Evolutionary conservation across 2,797 vertebrate genomes (phyloP).

Genomic region (Pseudocheirus occidentalis): DNA sequence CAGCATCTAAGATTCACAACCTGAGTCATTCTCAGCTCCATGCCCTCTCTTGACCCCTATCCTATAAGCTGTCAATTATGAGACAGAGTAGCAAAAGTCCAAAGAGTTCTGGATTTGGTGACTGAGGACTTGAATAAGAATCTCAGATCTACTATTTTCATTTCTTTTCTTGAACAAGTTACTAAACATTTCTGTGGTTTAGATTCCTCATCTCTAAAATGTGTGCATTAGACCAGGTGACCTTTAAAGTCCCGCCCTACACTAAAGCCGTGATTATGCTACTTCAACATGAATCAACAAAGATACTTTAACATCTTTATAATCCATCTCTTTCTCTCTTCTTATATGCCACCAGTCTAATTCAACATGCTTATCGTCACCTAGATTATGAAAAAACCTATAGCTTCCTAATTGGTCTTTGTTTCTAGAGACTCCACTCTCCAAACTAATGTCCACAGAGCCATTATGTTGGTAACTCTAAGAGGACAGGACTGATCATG

Average conservation of each 20-base stretch:
- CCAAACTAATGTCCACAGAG: not conserved
- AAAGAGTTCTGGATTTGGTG: not conserved
- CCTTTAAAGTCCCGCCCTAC: not conserved
- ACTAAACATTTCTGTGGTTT: not conserved
- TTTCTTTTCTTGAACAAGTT: not conserved
- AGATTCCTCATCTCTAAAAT: not conserved
- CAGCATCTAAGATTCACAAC: not conserved
- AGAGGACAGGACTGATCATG: not conserved
- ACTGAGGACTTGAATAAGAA: not conserved
- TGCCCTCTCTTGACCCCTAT: not conserved
- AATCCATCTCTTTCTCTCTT: not conserved
- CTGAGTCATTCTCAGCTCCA: not conserved
- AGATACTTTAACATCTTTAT: not conserved
- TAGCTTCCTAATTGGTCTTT: not conserved
- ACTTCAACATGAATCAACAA: not conserved
- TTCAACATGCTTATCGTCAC: not conserved
- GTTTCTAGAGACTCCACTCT: not conserved
- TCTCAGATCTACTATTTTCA: not conserved
- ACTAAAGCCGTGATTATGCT: not conserved
- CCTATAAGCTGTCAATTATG: too few species aligned
- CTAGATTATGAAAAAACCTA: not conserved
- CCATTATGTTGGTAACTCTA: not conserved
- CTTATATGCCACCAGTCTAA: not conserved
- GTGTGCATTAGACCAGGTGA: not conserved
- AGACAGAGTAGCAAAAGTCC: not conserved